Base-by-base conservation (phyloP, 2,113 vertebrate species). In the Perca fluviatilis region DNA sequence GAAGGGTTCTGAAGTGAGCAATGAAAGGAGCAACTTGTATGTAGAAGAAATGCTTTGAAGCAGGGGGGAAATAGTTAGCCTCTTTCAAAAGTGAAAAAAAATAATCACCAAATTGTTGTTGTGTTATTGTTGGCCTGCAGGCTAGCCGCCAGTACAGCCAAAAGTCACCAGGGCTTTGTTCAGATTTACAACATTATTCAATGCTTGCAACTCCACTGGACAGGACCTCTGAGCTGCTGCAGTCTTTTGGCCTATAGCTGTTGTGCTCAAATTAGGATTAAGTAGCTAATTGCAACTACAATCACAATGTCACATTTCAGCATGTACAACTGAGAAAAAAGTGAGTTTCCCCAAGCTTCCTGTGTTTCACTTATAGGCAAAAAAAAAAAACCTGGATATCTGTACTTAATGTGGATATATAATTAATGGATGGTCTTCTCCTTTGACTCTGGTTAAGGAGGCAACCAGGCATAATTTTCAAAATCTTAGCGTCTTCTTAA, bases 11-110 rank as follows among this genome's bases (percentile, higher is more conserved):
- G 82, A 74, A 79, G n/a, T 65, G 51, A 74, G 73, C 36, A 46
- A 46, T 76, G 78, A 53, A 54, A 80, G 25, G 58, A 86, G 67
- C 63, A 73, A 73, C 54, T 81, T 70, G 62, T 74, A 47, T 60
- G 2, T 49, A 3, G 16, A 62, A 66, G 51, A 75, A 69, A 74
- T 36, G 61, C 65, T 74, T 82, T 89, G 33, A 76, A 66, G 51
- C 21, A 14, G 7, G 30, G 1, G 50, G 10, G 18, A 4, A 18
- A 30, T 76, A 36, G 67, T 47, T 60, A 61, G 9, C 8, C 50
- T 62, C 9, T n/a, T 18, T 79, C 5, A 27, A 30, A 82, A 64
- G 23, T 25, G 27, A 0, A 18, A 61, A 61, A 47, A 15, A 27
- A 30, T 36, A 62, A 23, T 61, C 10, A 33, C 56, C 56, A n/a